Base-by-base conservation (phyloP, 2,797 vertebrate genomes). In the Cacajao melanocephalus region DNA sequence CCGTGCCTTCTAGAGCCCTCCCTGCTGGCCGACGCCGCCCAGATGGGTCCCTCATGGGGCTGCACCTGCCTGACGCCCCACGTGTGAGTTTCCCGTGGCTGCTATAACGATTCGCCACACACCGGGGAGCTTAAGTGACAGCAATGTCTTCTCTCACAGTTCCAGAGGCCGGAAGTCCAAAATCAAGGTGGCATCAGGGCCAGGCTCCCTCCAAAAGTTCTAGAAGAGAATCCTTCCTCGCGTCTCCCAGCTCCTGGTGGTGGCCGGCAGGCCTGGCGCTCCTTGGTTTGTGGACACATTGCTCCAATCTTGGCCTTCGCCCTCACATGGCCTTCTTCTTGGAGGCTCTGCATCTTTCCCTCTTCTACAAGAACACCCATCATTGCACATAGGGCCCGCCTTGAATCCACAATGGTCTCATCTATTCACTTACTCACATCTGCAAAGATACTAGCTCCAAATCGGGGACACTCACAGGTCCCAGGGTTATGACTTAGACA, bases 71-170 rank as follows among this genome's bases (percentile, higher is more conserved):
- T n/a, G 26, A 0, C 1, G 61, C 19, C 78, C 76, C 39, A 8
- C 2, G 30, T 14, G 10, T 36, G 24, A 19, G 9, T 57, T 64
- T 5, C 19, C 48, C 20, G 33, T 26, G 44, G 81, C 89, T 72
- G n/a, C 12, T 4, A 2, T 39, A 46, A 33, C 2, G 17, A 61
- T 20, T 79, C 2, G 1, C 22, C 41, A 67, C 28, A 84, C 44
- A 30, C 22, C 2, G 1, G 28, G 2, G 0, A 0, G 30, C 41
- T 5, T 39, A n/a, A 36, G 12, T 11, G 2, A n/a, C 41, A 39
- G 55, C 41, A 75, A 55, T 24, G 0, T 20, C 3, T 24, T 11
- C 12, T 55, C 13, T 57, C 46, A 19, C 26, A 24, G 22, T 14
- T 73, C 61, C 13, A 9, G 70, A 36, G 81, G 5, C 22, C 10